phyloP scores from a whole-genome alignment of 2,113 vertebrate species.

The Microcebus lehilahytsara region DNA sequence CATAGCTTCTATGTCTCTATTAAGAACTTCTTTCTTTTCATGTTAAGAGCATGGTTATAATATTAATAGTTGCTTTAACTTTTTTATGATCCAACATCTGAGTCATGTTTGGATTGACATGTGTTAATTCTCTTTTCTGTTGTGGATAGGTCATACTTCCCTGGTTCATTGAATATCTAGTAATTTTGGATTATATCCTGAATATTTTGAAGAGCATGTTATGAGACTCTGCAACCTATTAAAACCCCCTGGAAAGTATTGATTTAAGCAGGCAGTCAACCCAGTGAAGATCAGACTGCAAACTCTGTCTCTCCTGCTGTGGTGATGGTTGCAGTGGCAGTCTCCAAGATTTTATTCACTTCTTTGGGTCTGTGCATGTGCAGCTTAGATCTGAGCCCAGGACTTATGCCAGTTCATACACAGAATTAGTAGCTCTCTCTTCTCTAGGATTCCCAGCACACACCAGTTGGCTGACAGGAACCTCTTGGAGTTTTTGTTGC shows the following conservation, averaged over 20 bases:
- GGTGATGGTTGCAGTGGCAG: background rate
- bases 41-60: background rate
- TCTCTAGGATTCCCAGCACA: background rate
- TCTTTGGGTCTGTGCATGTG: background rate
- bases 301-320: background rate
- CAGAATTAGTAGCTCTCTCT: background rate
- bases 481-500: background rate
- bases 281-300: background rate
- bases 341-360: background rate
- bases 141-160: background rate
- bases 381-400: background rate
- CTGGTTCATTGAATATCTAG: background rate
- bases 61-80: background rate
- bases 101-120: background rate
- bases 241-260: background rate
- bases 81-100: background rate
- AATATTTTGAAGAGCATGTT: background rate
- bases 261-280: background rate
- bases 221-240: background rate
- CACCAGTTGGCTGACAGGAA: background rate
- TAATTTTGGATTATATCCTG: background rate
- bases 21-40: background rate
- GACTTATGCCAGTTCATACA: background rate
- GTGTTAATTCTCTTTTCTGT: background rate
- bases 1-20: background rate